These are phyloP conservation scores for Nephrotoma guestfalica DNA, from an alignment of 2,888 invertebrate species.

Conservation along the genomic window DNA sequence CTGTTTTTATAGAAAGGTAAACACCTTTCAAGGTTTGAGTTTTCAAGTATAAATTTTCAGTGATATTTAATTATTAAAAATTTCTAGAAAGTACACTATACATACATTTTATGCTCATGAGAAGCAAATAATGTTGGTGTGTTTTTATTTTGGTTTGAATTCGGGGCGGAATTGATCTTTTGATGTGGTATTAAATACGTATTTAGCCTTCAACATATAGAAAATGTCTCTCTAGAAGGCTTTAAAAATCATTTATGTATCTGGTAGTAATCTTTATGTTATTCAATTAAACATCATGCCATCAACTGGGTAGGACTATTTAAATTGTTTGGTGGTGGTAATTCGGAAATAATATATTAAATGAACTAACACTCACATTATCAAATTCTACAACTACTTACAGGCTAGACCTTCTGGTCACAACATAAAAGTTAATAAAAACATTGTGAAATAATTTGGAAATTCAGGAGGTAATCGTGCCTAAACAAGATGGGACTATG, in stretches of 20 bases:
- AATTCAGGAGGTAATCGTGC: too few species aligned
- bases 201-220: neutral
- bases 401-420: too few species aligned
- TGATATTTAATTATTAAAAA: neutral
- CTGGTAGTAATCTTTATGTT: too few species aligned
- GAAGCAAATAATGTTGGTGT: neutral
- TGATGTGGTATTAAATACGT: neutral
- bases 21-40: neutral
- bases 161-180: neutral
- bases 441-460: too few species aligned
- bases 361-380: too few species aligned
- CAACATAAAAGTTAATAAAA: too few species aligned
- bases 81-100: neutral
- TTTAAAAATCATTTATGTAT: neutral
- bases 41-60: neutral
- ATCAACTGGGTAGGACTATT: too few species aligned
- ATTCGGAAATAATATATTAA: too few species aligned
- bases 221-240: neutral
- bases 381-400: too few species aligned
- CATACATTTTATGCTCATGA: neutral
- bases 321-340: too few species aligned
- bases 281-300: too few species aligned
- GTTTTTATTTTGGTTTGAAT: neutral
- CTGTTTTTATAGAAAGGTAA: neutral
- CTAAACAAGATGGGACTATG: too few species aligned